Evolutionary conservation across 2,113 vertebrate species (phyloP).

Genomic region (Neomonachus schauinslandi): DNA sequence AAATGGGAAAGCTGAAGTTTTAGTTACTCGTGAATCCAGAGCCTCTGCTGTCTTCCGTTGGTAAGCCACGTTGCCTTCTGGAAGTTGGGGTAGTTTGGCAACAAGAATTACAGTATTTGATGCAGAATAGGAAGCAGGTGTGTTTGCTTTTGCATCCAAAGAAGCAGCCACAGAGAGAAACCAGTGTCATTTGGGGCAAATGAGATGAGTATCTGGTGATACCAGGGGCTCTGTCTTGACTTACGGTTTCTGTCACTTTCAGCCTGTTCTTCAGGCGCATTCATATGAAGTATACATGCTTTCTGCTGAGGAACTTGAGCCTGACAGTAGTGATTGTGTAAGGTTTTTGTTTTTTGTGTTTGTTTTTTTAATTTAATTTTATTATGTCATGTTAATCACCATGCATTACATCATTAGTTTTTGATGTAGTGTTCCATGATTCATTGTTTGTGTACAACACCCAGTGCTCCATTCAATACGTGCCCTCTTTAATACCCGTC

Average conservation of each 20-base stretch:
- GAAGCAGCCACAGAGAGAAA: conserved; percentile 35
- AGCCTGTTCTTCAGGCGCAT: not conserved
- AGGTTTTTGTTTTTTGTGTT: not conserved
- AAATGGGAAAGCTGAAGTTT: conserved; percentile 8
- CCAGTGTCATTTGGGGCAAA: not conserved
- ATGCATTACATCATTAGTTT: too few relatives aligned
- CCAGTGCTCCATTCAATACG: too few relatives aligned
- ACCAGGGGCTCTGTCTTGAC: not conserved
- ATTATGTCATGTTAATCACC: too few relatives aligned
- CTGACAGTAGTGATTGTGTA: not conserved
- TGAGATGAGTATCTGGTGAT: not conserved
- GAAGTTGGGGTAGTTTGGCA: not conserved
- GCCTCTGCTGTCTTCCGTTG: not conserved
- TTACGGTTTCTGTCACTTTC: not conserved
- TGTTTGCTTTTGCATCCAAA: not conserved
- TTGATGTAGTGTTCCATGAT: too few relatives aligned
- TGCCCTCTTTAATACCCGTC: too few relatives aligned
- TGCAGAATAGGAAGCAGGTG: not conserved
- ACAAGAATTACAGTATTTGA: not conserved
- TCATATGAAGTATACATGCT: not conserved
- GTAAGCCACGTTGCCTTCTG: not conserved
- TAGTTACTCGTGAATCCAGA: not conserved
- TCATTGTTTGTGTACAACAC: too few relatives aligned
- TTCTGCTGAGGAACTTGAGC: not conserved
- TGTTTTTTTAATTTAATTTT: too few relatives aligned